Evolutionary conservation across 2,888 invertebrate genomes (phyloP).

Genomic region (Ochlodes sylvanus): DNA sequence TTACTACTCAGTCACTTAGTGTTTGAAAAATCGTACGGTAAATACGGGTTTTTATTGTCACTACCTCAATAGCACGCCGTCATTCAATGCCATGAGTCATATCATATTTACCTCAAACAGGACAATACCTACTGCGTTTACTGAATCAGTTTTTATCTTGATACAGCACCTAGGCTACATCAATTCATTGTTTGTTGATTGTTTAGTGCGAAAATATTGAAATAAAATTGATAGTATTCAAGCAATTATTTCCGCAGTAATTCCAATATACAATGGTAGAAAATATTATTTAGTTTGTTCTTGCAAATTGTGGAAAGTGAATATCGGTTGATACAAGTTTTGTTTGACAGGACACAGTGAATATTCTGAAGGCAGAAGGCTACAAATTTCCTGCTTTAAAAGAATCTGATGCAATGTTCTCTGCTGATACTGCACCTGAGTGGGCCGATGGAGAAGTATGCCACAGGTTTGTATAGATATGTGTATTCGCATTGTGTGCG

Average conservation of each 20-base stretch:
- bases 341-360: slow-evolving; percentile 92
- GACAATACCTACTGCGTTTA: slow-evolving; percentile 29
- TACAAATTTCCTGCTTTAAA: slow-evolving; percentile 95
- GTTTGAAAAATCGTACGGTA: background rate
- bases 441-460: slow-evolving; percentile 99
- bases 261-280: background rate
- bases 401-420: slow-evolving; percentile 99
- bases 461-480: slow-evolving; percentile 83
- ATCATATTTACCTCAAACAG: slow-evolving; percentile 33
- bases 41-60: slow-evolving; percentile 22
- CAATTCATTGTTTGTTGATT: slow-evolving; percentile 6
- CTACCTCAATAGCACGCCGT: slow-evolving; percentile 16
- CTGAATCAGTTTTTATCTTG: slow-evolving; percentile 32
- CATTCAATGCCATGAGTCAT: slow-evolving; percentile 42
- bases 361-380: slow-evolving; percentile 97
- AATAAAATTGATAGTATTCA: background rate
- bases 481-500: background rate
- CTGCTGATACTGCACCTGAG: slow-evolving; percentile 97
- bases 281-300: background rate
- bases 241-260: background rate
- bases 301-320: background rate
- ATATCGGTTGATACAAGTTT: background rate
- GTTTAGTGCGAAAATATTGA: background rate
- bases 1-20: background rate
- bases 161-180: slow-evolving; percentile 19